Evolutionary conservation across 1,140 invertebrate species (phyloP), one percentile per base, ranked within the genome.

Genomic region (Macrocentrus cingulum): DNA sequence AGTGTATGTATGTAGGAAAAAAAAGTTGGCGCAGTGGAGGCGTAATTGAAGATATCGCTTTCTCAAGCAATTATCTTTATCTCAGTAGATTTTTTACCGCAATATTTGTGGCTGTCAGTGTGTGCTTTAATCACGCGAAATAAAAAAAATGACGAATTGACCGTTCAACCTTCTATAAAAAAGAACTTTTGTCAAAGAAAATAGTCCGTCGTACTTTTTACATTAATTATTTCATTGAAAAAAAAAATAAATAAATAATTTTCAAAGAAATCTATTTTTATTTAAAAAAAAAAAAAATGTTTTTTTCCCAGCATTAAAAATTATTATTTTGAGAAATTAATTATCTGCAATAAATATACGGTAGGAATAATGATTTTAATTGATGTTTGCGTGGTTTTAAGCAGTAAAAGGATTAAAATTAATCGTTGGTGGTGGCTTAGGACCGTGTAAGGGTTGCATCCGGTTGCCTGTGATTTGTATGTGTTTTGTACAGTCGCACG

Each of bases 61-160:
- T 48, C 22, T 48, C 22, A 25, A n/a, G 45, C 45, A 48, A 48
- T 48, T 48, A 48, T 23, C 22, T 5, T 48, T 48, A 48, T 48
- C 45, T n/a, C 18, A 44, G 18, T 44, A 7, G 6, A 44, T 19
- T 44, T 44, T 44, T 44, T 19, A 11, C 22, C 9, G 42, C 18
- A 18, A 44, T 44, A 44, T 44, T 44, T 1, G 6, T 44, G 25
- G 42, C 42, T 44, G 42, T 19, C 42, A 1, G 18, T 44, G 22
- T 2, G 18, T 19, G 18, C 22, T 44, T 44, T 44, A 44, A 44
- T 44, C 42, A 19, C 22, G n/a, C 18, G 29, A 34, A 50, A 25
- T 37, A 18, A 15, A 18, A 34, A 51, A 20, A 29, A 49, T 49
- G 46, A 49, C 46, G 46, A 49, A 49, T 49, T n/a, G 46, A 49